These are phyloP conservation scores for Clarias gariepinus DNA, from an alignment of 2,113 vertebrate species.

Conservation along the genomic window DNA sequence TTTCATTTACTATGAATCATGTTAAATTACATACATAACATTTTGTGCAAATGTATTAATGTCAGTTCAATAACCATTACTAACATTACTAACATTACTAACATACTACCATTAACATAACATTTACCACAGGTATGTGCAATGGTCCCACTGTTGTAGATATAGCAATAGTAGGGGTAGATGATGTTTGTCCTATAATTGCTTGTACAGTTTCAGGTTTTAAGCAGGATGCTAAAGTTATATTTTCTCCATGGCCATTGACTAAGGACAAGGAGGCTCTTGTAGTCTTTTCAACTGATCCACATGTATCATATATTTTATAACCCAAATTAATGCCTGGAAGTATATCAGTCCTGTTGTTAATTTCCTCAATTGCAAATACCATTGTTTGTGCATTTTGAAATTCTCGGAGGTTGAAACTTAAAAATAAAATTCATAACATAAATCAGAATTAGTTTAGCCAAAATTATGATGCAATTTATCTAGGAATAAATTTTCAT, in stretches of 20 bases:
- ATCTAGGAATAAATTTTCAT: neutral
- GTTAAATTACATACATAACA: too few species aligned
- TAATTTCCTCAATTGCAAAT: conserved; percentile 63
- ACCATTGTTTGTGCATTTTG: conserved; percentile 61
- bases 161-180: conserved; percentile 57
- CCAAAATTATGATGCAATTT: neutral
- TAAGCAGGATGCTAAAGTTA: conserved; percentile 27
- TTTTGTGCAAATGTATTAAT: neutral
- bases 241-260: conserved; percentile 43
- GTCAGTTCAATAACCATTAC: too few species aligned
- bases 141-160: conserved; percentile 58
- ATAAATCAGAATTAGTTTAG: neutral
- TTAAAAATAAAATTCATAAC: neutral
- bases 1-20: too few species aligned
- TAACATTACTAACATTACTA: too few species aligned
- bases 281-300: conserved; percentile 53
- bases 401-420: conserved; percentile 59
- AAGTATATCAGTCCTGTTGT: conserved; percentile 57
- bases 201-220: conserved; percentile 54
- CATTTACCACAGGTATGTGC: conserved; percentile 54
- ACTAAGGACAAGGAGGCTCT: conserved; percentile 56
- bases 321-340: conserved; percentile 59
- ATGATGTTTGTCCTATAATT: conserved; percentile 60
- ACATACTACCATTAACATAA: neutral
- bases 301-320: conserved; percentile 60